These are phyloP conservation scores for Coleophora deauratella DNA, from an alignment of 2,888 invertebrate genomes.

Conservation along the genomic window DNA sequence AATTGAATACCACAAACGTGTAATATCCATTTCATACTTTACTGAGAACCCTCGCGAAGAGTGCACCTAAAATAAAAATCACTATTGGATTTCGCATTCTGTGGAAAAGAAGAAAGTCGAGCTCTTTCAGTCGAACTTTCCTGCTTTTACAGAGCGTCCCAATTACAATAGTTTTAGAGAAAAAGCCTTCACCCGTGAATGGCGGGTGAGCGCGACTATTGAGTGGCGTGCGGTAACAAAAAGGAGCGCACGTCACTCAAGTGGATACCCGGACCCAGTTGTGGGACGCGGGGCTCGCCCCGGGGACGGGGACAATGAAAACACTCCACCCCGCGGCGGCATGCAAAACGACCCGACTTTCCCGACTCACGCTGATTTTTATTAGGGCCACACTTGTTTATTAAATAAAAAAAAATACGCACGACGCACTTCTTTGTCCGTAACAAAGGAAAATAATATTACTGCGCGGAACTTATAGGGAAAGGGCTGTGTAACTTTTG, in stretches of 20 bases:
- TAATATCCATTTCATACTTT: no score
- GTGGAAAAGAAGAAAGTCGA: neutral
- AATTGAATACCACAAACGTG: neutral
- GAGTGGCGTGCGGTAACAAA: conserved; percentile 26
- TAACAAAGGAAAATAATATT: conserved; percentile 8
- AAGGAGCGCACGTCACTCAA: conserved; percentile 47
- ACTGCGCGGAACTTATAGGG: conserved; percentile 4
- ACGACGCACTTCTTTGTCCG: conserved; percentile 7
- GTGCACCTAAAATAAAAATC: no score
- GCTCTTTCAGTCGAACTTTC: neutral
- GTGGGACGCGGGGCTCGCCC: conserved; percentile 20
- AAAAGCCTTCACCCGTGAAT: conserved; percentile 21
- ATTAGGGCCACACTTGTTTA: conserved; percentile 34
- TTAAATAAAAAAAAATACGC: conserved; percentile 37
- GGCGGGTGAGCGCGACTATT: conserved; percentile 24
- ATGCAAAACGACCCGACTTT: conserved; percentile 39
- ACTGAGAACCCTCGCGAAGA: no score
- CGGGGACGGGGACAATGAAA: conserved; percentile 46
- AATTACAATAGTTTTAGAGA: conserved; percentile 18
- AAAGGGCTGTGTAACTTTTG: conserved; percentile 7
- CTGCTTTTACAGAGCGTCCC: neutral
- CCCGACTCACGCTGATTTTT: conserved; percentile 23
- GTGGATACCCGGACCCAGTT: conserved; percentile 13
- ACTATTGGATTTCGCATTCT: no score
- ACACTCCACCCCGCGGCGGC: conserved; percentile 53